phyloP scores from a whole-genome alignment of 2,113 vertebrate species.

The Salvelinus alpinus region DNA sequence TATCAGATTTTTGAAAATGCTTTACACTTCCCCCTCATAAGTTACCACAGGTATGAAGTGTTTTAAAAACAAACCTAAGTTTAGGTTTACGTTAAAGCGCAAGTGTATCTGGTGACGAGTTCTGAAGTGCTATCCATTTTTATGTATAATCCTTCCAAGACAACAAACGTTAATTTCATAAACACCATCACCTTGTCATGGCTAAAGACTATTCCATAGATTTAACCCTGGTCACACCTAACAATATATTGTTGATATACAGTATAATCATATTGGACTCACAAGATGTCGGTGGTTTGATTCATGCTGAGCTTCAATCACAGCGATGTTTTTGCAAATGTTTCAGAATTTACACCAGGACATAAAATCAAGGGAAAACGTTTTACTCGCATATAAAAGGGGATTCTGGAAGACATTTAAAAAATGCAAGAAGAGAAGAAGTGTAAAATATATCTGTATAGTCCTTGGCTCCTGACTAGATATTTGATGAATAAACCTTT shows the following conservation, averaged over 20 bases:
- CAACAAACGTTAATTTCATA: constrained; percentile 22
- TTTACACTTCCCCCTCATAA: background rate
- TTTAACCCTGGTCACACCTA: constrained; percentile 26
- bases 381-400: background rate
- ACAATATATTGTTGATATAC: constrained; percentile 30
- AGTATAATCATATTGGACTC: constrained; percentile 56
- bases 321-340: constrained; percentile 42
- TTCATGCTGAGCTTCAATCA: constrained; percentile 55
- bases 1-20: too few species aligned
- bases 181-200: constrained; percentile 7
- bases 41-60: too few species aligned
- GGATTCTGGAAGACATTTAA: background rate
- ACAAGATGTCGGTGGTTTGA: constrained; percentile 59
- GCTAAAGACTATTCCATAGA: background rate
- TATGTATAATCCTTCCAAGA: background rate
- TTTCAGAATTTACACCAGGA: background rate
- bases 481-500: background rate
- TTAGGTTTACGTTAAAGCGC: too few species aligned
- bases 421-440: background rate
- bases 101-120: constrained; percentile 27
- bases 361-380: constrained; percentile 5
- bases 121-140: too few species aligned
- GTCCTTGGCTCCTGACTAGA: background rate
- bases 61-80: too few species aligned
- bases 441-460: constrained; percentile 19